A percentile compares a stretch with the other conserved stretches of the same genome.
These are phyloP conservation scores for Xiphophorus maculatus DNA, from an alignment of 2,113 vertebrate genomes.

Conservation along the genomic window DNA sequence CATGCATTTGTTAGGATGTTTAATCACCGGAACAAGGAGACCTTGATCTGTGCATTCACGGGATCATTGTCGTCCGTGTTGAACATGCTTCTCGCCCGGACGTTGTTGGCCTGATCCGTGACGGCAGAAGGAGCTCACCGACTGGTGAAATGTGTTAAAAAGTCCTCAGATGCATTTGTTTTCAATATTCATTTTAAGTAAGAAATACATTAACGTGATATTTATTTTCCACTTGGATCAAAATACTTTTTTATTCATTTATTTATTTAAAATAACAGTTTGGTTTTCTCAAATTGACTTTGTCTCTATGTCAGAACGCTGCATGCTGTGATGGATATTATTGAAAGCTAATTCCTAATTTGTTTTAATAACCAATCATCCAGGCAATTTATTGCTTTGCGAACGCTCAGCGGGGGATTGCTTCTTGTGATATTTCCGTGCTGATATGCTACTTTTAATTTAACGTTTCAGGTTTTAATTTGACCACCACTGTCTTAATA, in stretches of 20 bases:
- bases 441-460: constrained; percentile 57
- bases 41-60: constrained; percentile 76
- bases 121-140: constrained; percentile 43
- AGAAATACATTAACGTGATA: not conserved
- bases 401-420: constrained; percentile 48
- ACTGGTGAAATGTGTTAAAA: constrained; percentile 53
- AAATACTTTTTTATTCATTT: not conserved
- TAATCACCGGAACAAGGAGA: constrained; percentile 61
- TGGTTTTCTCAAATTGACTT: constrained; percentile 13
- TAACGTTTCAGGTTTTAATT: constrained; percentile 52
- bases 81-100: constrained; percentile 48
- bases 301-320: constrained; percentile 47
- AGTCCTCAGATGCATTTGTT: constrained; percentile 25
- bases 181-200: not conserved
- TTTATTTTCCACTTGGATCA: not conserved
- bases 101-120: constrained; percentile 44
- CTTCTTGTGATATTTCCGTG: constrained; percentile 40
- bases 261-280: constrained; percentile 10
- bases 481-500: constrained; percentile 53
- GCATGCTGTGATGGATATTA: constrained; percentile 48
- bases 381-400: constrained; percentile 56
- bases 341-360: constrained; percentile 57
- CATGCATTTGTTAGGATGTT: constrained; percentile 67
- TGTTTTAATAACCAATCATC: constrained; percentile 59
- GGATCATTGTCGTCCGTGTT: constrained; percentile 68